Evolutionary conservation across 2,888 invertebrate species (phyloP).

Genomic region (Cylloceria caligata): DNA sequence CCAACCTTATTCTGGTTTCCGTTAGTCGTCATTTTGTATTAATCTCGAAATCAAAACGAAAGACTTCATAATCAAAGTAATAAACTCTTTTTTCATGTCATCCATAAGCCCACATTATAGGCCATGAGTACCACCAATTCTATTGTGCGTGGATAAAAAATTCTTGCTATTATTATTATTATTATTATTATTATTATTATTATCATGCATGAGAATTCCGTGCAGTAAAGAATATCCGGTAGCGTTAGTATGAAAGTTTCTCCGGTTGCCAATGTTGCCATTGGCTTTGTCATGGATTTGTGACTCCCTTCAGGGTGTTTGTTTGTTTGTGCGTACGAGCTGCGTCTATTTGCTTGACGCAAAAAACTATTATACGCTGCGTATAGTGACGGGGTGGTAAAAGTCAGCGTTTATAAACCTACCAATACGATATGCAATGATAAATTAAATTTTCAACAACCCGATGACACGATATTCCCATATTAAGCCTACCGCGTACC

Average conservation of each 20-base stretch:
- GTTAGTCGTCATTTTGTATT: not conserved
- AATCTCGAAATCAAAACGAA: not conserved
- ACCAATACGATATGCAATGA: conserved; percentile 17
- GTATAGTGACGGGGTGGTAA: not conserved
- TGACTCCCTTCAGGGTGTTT: not conserved
- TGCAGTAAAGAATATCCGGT: not conserved
- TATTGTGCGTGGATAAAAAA: not conserved
- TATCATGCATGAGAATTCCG: not conserved
- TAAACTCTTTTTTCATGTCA: not conserved
- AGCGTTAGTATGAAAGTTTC: not conserved
- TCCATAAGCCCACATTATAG: not conserved
- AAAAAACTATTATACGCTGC: not conserved
- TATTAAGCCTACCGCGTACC: not conserved
- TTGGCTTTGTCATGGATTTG: conserved; percentile 1
- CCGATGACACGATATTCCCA: not conserved
- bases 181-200: not conserved
- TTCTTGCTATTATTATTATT: not conserved
- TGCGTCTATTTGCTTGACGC: not conserved
- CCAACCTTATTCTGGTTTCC: not conserved
- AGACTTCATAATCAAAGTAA: not conserved
- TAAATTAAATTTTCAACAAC: conserved; percentile 13
- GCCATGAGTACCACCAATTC: not conserved
- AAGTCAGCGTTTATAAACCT: not conserved
- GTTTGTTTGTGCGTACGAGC: not conserved
- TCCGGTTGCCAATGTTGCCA: not conserved